These are phyloP conservation scores for Cyanoramphus novaezelandiae DNA, from an alignment of 2,113 vertebrate genomes.

Conservation along the genomic window DNA sequence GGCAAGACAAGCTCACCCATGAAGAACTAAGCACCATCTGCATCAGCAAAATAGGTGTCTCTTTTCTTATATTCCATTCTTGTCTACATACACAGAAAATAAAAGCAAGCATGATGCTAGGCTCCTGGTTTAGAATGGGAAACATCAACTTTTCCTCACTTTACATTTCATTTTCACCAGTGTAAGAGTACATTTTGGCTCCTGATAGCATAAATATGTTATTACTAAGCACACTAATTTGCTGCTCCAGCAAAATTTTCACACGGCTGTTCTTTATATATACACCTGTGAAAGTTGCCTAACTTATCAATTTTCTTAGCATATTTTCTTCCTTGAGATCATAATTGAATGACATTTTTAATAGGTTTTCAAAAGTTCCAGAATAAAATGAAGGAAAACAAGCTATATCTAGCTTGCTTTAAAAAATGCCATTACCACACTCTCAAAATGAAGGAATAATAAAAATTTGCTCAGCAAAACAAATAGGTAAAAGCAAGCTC, in stretches of 20 bases:
- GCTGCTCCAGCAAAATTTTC: background rate
- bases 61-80: background rate
- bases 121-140: background rate
- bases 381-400: background rate
- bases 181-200: background rate
- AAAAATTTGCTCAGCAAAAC: background rate
- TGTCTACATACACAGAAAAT: background rate
- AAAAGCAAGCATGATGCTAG: background rate
- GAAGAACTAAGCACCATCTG: background rate
- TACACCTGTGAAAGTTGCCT: background rate
- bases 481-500: background rate
- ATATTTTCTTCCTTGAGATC: background rate
- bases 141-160: background rate
- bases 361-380: background rate
- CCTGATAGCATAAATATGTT: background rate
- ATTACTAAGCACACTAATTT: background rate
- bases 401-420: background rate
- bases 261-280: background rate
- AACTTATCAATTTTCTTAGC: background rate
- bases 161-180: background rate
- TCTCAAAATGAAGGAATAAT: background rate
- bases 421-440: background rate
- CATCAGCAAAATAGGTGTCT: background rate
- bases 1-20: background rate
- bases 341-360: background rate